A percentile compares a stretch with the other conserved stretches of the same genome.
Evolutionary conservation across 2,113 vertebrate genomes (phyloP).

Genomic region (Solea senegalensis): DNA sequence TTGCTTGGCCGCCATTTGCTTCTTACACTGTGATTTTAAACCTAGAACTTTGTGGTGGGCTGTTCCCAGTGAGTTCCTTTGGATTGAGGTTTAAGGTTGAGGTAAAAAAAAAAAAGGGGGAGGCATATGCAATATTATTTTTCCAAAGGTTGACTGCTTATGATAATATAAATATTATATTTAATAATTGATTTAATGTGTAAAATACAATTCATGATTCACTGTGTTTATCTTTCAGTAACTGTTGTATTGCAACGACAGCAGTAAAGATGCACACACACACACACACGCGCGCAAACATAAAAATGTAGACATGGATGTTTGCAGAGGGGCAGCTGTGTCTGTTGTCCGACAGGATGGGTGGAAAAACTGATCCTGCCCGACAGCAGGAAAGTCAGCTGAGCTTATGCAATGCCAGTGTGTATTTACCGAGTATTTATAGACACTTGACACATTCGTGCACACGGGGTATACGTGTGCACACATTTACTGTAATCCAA

Average conservation of each 20-base stretch:
- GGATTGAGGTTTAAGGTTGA: too few relatives aligned
- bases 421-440: constrained; percentile 74
- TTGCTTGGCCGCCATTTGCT: too few relatives aligned
- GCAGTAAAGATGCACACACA: neutral
- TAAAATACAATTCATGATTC: too few relatives aligned
- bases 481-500: neutral
- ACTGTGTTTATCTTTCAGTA: too few relatives aligned
- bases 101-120: too few relatives aligned
- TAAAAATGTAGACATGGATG: neutral
- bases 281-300: neutral
- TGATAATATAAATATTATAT: too few relatives aligned
- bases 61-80: too few relatives aligned
- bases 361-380: constrained; percentile 74
- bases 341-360: constrained; percentile 61
- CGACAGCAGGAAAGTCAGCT: constrained; percentile 68
- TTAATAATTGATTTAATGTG: too few relatives aligned
- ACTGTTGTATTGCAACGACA: neutral
- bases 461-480: constrained; percentile 12
- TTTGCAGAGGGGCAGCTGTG: constrained; percentile 55
- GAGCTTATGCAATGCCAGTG: constrained; percentile 61
- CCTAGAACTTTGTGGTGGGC: too few relatives aligned
- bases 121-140: too few relatives aligned
- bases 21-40: too few relatives aligned
- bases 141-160: too few relatives aligned
- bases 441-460: constrained; percentile 52